Conservation (phyloP, 2,888 invertebrate species). For the Myopa testacea region DNA sequence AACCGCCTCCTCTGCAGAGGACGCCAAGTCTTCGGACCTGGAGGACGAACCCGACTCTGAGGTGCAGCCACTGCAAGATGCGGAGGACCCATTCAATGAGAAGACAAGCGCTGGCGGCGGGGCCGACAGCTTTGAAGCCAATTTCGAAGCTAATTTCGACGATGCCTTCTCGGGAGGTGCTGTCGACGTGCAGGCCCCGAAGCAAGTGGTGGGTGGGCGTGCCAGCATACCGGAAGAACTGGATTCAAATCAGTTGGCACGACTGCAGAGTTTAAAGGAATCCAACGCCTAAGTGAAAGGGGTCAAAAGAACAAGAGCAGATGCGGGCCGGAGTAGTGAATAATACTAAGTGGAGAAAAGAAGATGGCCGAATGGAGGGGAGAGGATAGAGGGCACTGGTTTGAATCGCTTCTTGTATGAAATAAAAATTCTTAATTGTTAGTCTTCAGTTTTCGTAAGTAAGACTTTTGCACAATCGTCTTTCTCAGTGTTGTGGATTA, state of each 20-base stretch:
- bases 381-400: too few species aligned
- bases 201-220: conserved; percentile 80
- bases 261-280: conserved; percentile 89
- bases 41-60: conserved; percentile 56
- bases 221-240: conserved; percentile 90
- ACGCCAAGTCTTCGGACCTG: conserved; percentile 56
- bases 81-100: conserved; percentile 63
- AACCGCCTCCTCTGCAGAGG: conserved; percentile 48
- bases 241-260: conserved; percentile 88
- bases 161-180: conserved; percentile 67
- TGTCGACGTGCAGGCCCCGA: conserved; percentile 70
- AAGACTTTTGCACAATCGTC: too few species aligned
- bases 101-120: conserved; percentile 49
- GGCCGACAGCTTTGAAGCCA: conserved; percentile 51
- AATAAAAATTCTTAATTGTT: neutral
- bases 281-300: conserved; percentile 80
- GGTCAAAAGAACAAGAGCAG: neutral
- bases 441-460: neutral
- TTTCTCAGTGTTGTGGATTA: too few species aligned
- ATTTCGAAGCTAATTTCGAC: conserved; percentile 67
- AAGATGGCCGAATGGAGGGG: neutral
- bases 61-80: conserved; percentile 57
- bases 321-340: neutral
- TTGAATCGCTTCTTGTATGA: too few species aligned
- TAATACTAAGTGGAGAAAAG: too few species aligned